These are phyloP conservation scores for Abscondita cerata DNA, from an alignment of 2,888 invertebrate genomes.

Conservation along the genomic window DNA sequence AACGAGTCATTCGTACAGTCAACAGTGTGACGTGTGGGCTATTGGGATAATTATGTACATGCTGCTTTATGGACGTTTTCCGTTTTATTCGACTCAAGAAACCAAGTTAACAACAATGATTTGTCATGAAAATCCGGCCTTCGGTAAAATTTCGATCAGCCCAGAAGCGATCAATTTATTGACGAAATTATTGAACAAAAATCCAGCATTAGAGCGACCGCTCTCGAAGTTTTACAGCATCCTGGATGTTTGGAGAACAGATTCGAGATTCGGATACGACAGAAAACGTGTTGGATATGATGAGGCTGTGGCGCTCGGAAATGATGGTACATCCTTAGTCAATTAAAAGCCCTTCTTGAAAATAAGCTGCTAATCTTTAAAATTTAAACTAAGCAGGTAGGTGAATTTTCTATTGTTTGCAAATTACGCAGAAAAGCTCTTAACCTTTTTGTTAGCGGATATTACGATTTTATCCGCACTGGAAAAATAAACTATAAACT, in stretches of 20 bases:
- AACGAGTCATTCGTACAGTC: slow-evolving; percentile 62
- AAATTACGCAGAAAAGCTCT: too few relatives aligned
- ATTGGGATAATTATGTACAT: slow-evolving; percentile 64
- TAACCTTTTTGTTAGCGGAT: too few relatives aligned
- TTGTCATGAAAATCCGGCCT: slow-evolving; percentile 49
- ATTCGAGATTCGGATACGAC: slow-evolving; percentile 41
- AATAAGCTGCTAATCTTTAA: too few relatives aligned
- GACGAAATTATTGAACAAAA: slow-evolving; percentile 58
- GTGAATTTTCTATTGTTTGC: too few relatives aligned
- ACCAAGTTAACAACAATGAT: slow-evolving; percentile 51
- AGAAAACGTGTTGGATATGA: slow-evolving; percentile 58
- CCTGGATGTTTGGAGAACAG: slow-evolving; percentile 56
- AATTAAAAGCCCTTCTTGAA: too few relatives aligned
- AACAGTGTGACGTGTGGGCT: slow-evolving; percentile 67
- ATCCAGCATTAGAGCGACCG: slow-evolving; percentile 63
- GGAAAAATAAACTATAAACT: too few relatives aligned
- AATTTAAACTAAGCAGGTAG: too few relatives aligned
- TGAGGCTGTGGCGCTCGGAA: slow-evolving; percentile 57
- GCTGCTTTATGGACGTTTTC: slow-evolving; percentile 56
- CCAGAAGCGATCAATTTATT: slow-evolving; percentile 58
- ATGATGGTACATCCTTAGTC: slow-evolving; percentile 48
- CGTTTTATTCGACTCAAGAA: slow-evolving; percentile 53
- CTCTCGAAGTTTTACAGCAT: slow-evolving; percentile 61
- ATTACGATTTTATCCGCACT: too few relatives aligned
- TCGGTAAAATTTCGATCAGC: slow-evolving; percentile 35